phyloP scores from a whole-genome alignment of 2,797 vertebrate species.

The Picus viridis region DNA sequence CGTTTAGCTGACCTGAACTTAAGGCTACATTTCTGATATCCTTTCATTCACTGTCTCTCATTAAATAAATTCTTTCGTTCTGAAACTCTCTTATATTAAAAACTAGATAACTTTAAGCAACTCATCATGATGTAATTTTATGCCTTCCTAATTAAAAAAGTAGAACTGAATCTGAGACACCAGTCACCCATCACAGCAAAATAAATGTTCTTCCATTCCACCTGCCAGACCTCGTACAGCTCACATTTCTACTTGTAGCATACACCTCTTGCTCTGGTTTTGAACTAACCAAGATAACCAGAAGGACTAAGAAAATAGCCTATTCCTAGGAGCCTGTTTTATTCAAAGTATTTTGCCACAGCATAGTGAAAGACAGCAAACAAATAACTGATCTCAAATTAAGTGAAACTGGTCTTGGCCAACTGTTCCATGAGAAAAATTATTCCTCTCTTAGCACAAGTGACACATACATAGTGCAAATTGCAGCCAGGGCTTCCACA shows the following conservation, averaged over 20 bases:
- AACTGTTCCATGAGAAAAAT: neutral
- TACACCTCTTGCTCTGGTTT: neutral
- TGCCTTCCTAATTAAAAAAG: neutral
- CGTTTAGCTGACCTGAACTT: neutral
- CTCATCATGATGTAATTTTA: neutral
- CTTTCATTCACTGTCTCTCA: neutral
- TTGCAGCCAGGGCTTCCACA: neutral
- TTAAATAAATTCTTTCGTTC: neutral
- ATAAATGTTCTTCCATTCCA: neutral
- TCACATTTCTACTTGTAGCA: neutral
- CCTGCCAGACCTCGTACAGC: neutral
- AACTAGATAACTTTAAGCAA: neutral
- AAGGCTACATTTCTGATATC: neutral
- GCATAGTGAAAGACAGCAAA: neutral
- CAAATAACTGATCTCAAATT: neutral
- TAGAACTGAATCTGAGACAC: neutral
- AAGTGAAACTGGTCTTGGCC: neutral
- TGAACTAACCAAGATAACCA: neutral
- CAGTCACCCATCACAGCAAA: neutral
- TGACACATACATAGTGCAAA: neutral
- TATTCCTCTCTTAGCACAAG: neutral
- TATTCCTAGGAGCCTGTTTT: neutral
- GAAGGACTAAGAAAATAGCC: neutral
- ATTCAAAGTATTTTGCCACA: neutral
- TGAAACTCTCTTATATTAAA: neutral